These are phyloP conservation scores for Phragmatobia fuliginosa DNA, from an alignment of 2,888 invertebrate genomes.

Conservation along the genomic window DNA sequence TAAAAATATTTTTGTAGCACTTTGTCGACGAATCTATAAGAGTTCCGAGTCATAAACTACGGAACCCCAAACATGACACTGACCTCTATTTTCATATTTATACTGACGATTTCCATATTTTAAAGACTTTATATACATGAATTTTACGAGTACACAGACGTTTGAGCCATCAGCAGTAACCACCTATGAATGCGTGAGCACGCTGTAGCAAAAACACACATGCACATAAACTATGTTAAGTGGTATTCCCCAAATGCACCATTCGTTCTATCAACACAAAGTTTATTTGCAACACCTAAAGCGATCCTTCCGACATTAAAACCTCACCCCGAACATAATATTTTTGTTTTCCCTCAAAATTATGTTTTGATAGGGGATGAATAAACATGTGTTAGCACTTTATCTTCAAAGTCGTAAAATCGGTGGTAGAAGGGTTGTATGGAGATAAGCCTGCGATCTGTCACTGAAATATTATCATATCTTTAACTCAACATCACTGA, in stretches of 20 bases:
- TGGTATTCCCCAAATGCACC: background rate
- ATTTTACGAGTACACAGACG: no score
- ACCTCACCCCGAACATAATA: constrained; percentile 14
- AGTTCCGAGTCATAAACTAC: no score
- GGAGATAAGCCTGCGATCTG: constrained; percentile 49
- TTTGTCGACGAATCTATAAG: no score
- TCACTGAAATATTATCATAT: constrained; percentile 49
- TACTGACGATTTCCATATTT: no score
- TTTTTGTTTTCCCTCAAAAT: constrained; percentile 35
- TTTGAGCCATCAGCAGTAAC: no score
- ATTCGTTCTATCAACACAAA: background rate
- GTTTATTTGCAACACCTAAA: background rate
- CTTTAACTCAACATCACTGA: constrained; percentile 34
- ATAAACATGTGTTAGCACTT: constrained; percentile 51
- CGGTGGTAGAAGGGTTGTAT: constrained; percentile 41
- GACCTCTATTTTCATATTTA: no score
- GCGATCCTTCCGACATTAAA: background rate
- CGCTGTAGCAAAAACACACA: no score
- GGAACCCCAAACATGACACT: no score
- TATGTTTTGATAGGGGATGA: constrained; percentile 47
- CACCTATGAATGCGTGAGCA: no score
- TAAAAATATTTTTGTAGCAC: no score
- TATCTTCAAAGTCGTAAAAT: constrained; percentile 50
- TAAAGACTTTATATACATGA: no score
- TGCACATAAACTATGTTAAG: constrained; percentile 3